A percentile compares a stretch with the other conserved stretches of the same genome.
Conservation (phyloP, 2,888 invertebrate genomes). For the Drosophila meridiana region DNA sequence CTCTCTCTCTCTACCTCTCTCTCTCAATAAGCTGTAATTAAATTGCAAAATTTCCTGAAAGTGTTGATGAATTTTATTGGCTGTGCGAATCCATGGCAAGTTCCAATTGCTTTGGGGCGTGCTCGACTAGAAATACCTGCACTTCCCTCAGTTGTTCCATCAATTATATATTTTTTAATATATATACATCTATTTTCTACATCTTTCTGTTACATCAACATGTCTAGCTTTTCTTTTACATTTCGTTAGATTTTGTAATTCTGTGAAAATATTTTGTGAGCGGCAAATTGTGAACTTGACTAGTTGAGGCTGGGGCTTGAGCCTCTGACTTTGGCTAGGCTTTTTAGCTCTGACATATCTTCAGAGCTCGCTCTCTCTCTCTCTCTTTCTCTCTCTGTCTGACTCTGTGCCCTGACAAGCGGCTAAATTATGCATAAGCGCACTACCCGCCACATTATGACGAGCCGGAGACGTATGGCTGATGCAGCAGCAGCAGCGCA, state of each 20-base stretch:
- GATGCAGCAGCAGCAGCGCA: constrained; percentile 70
- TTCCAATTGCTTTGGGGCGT: neutral
- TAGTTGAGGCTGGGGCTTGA: constrained; percentile 22
- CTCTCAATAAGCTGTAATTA: constrained; percentile 7
- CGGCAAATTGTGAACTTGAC: constrained; percentile 15
- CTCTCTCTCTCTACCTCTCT: neutral
- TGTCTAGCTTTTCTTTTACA: constrained; percentile 10
- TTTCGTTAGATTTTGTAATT: neutral
- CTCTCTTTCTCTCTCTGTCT: neutral
- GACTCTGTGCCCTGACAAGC: constrained; percentile 58
- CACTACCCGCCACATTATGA: constrained; percentile 80
- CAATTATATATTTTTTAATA: neutral
- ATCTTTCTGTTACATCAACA: neutral
- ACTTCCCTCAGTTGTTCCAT: too few relatives aligned
- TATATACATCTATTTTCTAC: neutral
- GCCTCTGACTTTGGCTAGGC: constrained; percentile 48
- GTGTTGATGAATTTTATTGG: constrained; percentile 4
- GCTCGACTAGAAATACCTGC: neutral
- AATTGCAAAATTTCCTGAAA: constrained; percentile 5
- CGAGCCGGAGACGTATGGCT: constrained; percentile 68
- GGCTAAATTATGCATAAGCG: constrained; percentile 79
- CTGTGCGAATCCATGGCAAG: neutral
- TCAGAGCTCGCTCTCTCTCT: neutral
- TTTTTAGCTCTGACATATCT: constrained; percentile 54
- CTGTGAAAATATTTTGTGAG: constrained; percentile 3